A percentile compares a stretch with the other conserved stretches of the same genome.
Evolutionary conservation across 2,888 invertebrate species (phyloP).

Genomic region (Conus canariensis): DNA sequence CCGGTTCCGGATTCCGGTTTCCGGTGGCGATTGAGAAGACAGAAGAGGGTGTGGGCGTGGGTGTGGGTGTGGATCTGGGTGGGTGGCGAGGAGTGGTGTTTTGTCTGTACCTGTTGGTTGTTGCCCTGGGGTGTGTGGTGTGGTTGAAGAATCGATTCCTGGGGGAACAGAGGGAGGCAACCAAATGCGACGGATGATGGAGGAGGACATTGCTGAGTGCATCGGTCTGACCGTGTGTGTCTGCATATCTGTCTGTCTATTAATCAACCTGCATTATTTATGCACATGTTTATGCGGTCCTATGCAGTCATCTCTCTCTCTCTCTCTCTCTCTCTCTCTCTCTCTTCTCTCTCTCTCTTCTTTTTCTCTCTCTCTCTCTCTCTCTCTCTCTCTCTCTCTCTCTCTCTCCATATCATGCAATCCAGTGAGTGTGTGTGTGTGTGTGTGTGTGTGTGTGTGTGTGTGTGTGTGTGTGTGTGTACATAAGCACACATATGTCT

Average conservation of each 20-base stretch:
- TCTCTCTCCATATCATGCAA: too few relatives aligned
- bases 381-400: not conserved
- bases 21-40: not conserved
- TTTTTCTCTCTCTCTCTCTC: not conserved
- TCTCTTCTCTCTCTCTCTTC: too few relatives aligned
- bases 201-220: not conserved
- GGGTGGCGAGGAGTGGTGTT: not conserved
- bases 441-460: constrained; percentile 29
- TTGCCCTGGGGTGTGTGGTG: not conserved
- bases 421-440: constrained; percentile 10
- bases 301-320: too few relatives aligned
- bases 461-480: constrained; percentile 26
- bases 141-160: not conserved
- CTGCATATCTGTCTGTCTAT: not conserved
- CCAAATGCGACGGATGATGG: not conserved
- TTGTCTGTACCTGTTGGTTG: constrained; percentile 12
- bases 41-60: not conserved
- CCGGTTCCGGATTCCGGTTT: not conserved
- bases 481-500: not conserved
- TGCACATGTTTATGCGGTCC: too few relatives aligned
- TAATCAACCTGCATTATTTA: not conserved
- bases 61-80: not conserved
- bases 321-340: too few relatives aligned
- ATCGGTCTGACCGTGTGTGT: not conserved
- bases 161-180: not conserved